A percentile compares a stretch with the other conserved stretches of the same genome.
These are phyloP conservation scores for Eulemur coronatus DNA, from an alignment of 2,797 vertebrate species.

Conservation along the genomic window DNA sequence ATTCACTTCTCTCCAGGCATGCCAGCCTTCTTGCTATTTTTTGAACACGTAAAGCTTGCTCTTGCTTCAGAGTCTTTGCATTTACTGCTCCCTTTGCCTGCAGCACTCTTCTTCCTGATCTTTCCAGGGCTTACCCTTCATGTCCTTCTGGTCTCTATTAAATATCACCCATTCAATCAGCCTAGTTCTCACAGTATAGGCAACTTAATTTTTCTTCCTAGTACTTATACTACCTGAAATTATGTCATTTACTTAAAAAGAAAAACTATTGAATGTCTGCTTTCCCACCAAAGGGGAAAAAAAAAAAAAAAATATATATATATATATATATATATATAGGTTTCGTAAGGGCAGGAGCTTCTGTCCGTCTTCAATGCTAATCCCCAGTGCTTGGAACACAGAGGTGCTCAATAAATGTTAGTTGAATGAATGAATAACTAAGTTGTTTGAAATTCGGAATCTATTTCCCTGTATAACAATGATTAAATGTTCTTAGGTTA, in stretches of 20 bases:
- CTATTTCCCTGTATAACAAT: neutral
- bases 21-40: neutral
- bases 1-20: neutral
- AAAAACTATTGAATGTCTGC: neutral
- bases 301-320: neutral
- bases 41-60: neutral
- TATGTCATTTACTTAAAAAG: neutral
- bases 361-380: neutral
- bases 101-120: neutral
- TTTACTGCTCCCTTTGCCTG: neutral
- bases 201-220: neutral
- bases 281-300: neutral
- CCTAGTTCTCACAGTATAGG: neutral
- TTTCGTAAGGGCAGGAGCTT: neutral
- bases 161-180: neutral
- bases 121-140: neutral
- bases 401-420: neutral
- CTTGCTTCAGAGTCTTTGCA: neutral
- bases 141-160: neutral
- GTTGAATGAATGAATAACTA: neutral
- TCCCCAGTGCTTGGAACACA: neutral
- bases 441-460: slow-evolving; percentile 32
- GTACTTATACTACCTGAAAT: neutral
- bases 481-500: neutral
- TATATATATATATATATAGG: neutral